phyloP scores from a whole-genome alignment of 2,888 invertebrate genomes.

The Coremacera marginata region DNA sequence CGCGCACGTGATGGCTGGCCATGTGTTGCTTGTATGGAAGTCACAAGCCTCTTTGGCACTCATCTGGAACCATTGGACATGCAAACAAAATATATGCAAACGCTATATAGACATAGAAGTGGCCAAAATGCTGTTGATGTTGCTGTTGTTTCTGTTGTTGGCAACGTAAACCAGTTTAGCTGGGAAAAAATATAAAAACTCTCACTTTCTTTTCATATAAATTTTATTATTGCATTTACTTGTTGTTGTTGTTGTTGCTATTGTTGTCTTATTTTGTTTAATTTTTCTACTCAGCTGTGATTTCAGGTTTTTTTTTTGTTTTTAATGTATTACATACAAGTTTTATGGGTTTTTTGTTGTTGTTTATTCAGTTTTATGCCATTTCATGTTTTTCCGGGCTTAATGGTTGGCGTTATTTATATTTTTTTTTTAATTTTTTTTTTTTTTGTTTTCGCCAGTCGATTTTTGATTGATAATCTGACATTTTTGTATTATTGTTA shows the following conservation, averaged over 20 bases:
- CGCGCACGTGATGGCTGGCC: constrained; percentile 18
- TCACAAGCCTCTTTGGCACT: neutral
- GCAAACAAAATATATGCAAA: neutral
- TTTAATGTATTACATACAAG: constrained; percentile 7
- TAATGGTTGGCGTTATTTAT: constrained; percentile 35
- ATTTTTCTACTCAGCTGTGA: constrained; percentile 34
- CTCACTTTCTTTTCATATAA: constrained; percentile 43
- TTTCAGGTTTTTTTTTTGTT: constrained; percentile 44
- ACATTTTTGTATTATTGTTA: constrained; percentile 38
- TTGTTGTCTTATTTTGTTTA: constrained; percentile 28
- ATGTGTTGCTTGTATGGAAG: neutral
- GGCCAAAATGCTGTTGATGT: neutral
- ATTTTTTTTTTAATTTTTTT: constrained; percentile 36
- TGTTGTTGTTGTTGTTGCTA: constrained; percentile 34
- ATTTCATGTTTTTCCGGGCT: constrained; percentile 42
- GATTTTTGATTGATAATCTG: constrained; percentile 31
- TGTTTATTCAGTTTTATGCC: constrained; percentile 45
- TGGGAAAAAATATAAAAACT: constrained; percentile 36
- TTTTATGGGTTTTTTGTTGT: neutral
- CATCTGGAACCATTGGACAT: neutral
- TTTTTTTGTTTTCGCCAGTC: no score
- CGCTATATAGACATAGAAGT: neutral
- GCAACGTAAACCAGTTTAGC: constrained; percentile 23
- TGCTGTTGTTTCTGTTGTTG: neutral
- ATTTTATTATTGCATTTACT: constrained; percentile 36